phyloP scores from a whole-genome alignment of 2,797 vertebrate genomes.

The Sternotherus odoratus region DNA sequence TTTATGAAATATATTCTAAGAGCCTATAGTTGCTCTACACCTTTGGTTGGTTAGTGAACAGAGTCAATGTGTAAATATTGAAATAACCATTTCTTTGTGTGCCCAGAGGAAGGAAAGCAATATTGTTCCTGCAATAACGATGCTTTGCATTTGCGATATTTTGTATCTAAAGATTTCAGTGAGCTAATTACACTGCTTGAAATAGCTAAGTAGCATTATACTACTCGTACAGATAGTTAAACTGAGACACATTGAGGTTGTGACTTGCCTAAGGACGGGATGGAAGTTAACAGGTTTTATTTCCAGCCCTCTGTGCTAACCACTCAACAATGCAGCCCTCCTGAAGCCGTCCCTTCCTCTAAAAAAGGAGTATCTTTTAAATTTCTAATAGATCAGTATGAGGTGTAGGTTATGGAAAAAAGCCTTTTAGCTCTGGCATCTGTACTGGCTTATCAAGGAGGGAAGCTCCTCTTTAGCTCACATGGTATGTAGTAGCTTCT shows the following conservation, averaged over 20 bases:
- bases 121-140: background rate
- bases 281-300: background rate
- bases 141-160: background rate
- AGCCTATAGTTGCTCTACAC: background rate
- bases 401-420: background rate
- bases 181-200: background rate
- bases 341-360: background rate
- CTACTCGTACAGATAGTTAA: background rate
- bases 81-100: background rate
- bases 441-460: background rate
- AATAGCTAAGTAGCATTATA: background rate
- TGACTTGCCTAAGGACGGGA: background rate
- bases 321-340: background rate
- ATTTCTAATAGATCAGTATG: background rate
- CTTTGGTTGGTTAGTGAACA: background rate
- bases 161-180: background rate
- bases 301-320: background rate
- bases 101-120: background rate
- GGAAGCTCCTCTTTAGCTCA: background rate
- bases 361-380: background rate
- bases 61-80: conserved; percentile 8
- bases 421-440: background rate
- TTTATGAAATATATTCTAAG: background rate
- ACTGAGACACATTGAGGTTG: background rate
- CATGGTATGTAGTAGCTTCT: too few relatives aligned